Percentiles rank a stretch among this genome's conserved stretches.
These are phyloP conservation scores for Calephelis nemesis DNA, from an alignment of 1,140 invertebrate species.

Conservation along the genomic window DNA sequence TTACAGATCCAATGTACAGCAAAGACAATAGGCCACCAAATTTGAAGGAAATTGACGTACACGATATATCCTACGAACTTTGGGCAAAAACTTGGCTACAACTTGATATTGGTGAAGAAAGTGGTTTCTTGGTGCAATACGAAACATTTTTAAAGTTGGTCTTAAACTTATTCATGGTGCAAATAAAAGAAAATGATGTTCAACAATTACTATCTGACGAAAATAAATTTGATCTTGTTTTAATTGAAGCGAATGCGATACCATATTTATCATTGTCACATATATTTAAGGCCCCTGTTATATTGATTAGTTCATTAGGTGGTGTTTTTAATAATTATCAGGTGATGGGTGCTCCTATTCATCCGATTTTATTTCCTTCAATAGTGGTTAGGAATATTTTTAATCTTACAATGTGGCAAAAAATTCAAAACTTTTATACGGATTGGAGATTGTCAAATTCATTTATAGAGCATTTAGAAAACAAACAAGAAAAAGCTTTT, in stretches of 20 bases:
- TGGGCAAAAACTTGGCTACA: not conserved
- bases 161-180: not conserved
- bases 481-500: slow-evolving; percentile 23
- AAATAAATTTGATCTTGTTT: not conserved
- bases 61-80: not conserved
- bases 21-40: not conserved
- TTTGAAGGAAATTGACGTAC: not conserved
- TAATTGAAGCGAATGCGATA: not conserved
- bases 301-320: slow-evolving; percentile 22
- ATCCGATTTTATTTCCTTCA: slow-evolving; percentile 65
- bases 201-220: not conserved
- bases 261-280: slow-evolving; percentile 5
- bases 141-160: not conserved
- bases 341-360: slow-evolving; percentile 33
- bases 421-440: slow-evolving; percentile 36
- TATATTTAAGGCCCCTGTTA: slow-evolving; percentile 23
- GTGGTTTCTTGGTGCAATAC: not conserved
- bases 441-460: slow-evolving; percentile 17
- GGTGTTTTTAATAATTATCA: not conserved
- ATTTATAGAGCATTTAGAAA: not conserved
- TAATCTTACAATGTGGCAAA: slow-evolving; percentile 40
- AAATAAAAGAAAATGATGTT: not conserved
- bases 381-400: slow-evolving; percentile 35
- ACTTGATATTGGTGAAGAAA: slow-evolving; percentile 3
- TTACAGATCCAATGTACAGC: not conserved